Conservation (phyloP, 64 coral and sea anemone genomes). For the Actinia tenebrosa region DNA sequence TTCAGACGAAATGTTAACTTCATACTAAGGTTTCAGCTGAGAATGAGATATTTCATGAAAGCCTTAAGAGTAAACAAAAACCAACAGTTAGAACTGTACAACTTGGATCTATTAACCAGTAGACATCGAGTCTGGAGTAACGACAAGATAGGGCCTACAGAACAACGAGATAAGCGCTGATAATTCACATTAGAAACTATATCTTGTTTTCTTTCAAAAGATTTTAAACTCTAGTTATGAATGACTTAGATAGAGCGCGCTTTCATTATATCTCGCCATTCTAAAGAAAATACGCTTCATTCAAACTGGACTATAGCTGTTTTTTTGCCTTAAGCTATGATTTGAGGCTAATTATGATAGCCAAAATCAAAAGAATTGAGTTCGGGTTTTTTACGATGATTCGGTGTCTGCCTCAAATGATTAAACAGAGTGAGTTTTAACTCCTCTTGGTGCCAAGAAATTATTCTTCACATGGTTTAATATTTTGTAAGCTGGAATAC, state of each 20-base stretch:
- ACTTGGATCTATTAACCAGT: slow-evolving; percentile 19
- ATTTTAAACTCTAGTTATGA: neutral
- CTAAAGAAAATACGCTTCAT: neutral
- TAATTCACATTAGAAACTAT: neutral
- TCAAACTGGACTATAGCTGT: neutral
- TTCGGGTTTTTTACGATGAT: neutral
- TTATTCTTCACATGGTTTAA: neutral
- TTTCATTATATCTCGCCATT: neutral
- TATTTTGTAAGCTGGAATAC: neutral
- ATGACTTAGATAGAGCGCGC: neutral
- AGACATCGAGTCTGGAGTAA: neutral
- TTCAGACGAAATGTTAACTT: neutral
- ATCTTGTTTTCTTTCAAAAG: neutral
- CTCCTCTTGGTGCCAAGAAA: neutral
- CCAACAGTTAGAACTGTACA: neutral
- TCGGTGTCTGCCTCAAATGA: neutral
- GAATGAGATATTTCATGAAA: slow-evolving; percentile 4
- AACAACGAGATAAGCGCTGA: slow-evolving; percentile 3
- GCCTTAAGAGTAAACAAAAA: neutral
- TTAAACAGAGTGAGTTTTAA: neutral
- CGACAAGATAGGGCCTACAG: slow-evolving; percentile 2
- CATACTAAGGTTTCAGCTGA: neutral
- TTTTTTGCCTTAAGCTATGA: neutral
- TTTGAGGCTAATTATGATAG: neutral
- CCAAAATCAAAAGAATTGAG: neutral